A percentile compares a stretch with the other conserved stretches of the same genome.
Conservation (phyloP, 1,140 invertebrate species). For the Atta texana region DNA sequence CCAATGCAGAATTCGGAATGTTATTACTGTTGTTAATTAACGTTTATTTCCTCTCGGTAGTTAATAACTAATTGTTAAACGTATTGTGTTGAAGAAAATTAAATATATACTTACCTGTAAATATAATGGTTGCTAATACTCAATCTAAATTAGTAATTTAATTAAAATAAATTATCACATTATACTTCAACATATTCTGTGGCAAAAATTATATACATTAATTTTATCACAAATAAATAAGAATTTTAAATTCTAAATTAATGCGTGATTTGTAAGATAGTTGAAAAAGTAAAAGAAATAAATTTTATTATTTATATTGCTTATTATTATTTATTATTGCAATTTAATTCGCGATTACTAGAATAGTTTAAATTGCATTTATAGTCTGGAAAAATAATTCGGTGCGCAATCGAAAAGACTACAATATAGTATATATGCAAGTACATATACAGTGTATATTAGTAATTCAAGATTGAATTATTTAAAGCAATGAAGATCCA, state of each 20-base stretch:
- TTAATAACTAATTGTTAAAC: not conserved
- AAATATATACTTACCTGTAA: not conserved
- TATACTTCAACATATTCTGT: not conserved
- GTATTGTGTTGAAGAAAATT: not conserved
- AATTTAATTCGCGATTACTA: too few species aligned
- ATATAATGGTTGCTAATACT: not conserved
- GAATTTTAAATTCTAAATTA: not conserved
- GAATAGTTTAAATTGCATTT: too few species aligned
- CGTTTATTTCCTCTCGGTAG: not conserved
- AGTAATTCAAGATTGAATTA: too few species aligned
- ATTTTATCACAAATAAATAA: not conserved
- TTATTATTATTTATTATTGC: too few species aligned
- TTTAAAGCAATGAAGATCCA: too few species aligned
- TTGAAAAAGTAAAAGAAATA: constrained; percentile 9
- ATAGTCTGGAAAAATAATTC: too few species aligned
- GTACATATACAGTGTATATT: too few species aligned
- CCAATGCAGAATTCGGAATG: not conserved
- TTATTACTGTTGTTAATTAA: not conserved
- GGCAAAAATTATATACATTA: not conserved
- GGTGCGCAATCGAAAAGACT: too few species aligned
- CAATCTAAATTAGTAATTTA: not conserved
- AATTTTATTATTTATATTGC: not conserved
- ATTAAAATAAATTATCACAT: constrained; percentile 5
- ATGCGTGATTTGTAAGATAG: not conserved
- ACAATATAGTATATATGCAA: too few species aligned